Base-by-base conservation (phyloP, 2,888 invertebrate species). In the Agrypnus murinus region DNA sequence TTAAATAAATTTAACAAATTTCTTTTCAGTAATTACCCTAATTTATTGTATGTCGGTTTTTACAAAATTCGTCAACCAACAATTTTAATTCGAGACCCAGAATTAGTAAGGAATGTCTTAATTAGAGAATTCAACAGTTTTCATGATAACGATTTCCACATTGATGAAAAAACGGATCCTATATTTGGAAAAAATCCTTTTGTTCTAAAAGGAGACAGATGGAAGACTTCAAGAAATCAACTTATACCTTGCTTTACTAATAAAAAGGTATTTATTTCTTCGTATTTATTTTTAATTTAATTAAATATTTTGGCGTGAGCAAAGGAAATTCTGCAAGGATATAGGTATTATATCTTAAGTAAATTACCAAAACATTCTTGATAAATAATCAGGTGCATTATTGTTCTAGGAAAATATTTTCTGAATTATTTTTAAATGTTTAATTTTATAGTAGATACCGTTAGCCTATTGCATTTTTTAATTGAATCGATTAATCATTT, bases 171-270 rank as follows among this genome's bases (percentile, higher is more conserved):
- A 14, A 69, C 77, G 0, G 89, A 89, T 63, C 87, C 85, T 0
- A 73, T 89, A 4, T 77, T 86, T 6, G 83, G 84, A 4, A 83
- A 84, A 53, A 87, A 87, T 80, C 86, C n/a, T n/a, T n/a, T n/a
- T n/a, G n/a, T n/a, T n/a, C n/a, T n/a, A n/a, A n/a, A n/a, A n/a
- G n/a, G n/a, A 87, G 0, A 85, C 14, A 78, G 84, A 73, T 88
- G 89, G 89, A 87, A 87, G 66, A 81, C 82, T 0, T 78, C 86
- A 1, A 82, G 89, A 7, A 79, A 83, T 0, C 86, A 87, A 72
- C 75, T 89, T 19, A 86, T 88, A 2, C 83, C 88, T 0, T 86
- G 86, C 1, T 84, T 89, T 15, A 87, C 88, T 0, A 79, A 83
- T 9, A 86, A 85, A 43, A 87, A 88, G 69, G 87, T 87, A 81